A percentile compares a stretch with the other conserved stretches of the same genome.
Evolutionary conservation across 2,797 vertebrate genomes (phyloP).

Genomic region (Acropternis orthonyx): DNA sequence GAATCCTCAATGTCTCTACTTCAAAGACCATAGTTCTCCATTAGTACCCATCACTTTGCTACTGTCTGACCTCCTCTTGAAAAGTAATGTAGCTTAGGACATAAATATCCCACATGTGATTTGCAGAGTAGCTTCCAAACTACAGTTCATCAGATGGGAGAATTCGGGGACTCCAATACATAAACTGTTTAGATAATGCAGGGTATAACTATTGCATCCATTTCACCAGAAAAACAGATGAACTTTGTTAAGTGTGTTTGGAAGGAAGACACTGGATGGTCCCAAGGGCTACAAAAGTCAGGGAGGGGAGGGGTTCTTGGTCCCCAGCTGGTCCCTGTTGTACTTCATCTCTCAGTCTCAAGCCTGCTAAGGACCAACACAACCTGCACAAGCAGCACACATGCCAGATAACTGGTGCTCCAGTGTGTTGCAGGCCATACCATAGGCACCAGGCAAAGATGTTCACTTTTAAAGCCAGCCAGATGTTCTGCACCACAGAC

Average conservation of each 20-base stretch:
- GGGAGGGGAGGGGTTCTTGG: not conserved
- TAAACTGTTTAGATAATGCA: not conserved
- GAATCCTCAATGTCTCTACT: not conserved
- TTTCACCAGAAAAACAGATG: not conserved
- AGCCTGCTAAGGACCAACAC: not conserved
- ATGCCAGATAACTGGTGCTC: accelerated
- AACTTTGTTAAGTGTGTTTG: not conserved
- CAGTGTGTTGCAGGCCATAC: too few relatives aligned
- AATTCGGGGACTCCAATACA: not conserved
- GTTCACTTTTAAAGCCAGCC: not conserved
- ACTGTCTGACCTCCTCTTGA: too few relatives aligned
- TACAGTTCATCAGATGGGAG: not conserved
- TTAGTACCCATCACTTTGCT: not conserved
- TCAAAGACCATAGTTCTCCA: not conserved
- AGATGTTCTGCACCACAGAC: not conserved
- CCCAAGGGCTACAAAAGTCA: not conserved
- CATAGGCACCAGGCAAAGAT: not conserved
- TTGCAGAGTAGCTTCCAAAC: not conserved
- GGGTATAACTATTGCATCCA: too few relatives aligned
- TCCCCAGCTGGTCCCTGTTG: not conserved
- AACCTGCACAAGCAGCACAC: not conserved
- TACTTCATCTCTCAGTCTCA: not conserved
- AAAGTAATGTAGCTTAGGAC: not conserved
- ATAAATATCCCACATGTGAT: accelerated
- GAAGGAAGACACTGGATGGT: not conserved